phyloP scores from a whole-genome alignment of 2,797 vertebrate species.

The Carcharodon carcharias region DNA sequence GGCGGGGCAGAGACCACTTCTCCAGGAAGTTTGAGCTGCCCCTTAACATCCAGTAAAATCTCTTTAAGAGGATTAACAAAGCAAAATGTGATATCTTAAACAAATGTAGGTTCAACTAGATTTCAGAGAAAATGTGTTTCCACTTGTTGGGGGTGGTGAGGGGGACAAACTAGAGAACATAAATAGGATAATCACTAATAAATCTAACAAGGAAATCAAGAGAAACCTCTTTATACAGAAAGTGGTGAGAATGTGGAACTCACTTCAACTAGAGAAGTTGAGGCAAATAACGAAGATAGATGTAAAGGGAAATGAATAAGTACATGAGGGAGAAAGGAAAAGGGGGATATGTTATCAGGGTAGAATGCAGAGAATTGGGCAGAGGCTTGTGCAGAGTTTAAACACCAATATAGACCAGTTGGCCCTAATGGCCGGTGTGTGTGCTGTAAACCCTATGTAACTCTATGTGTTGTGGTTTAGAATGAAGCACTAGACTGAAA shows the following conservation, averaged over 20 bases:
- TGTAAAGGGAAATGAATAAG: background rate
- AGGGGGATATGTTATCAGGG: background rate
- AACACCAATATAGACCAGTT: background rate
- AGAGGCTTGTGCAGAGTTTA: background rate
- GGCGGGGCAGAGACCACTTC: background rate
- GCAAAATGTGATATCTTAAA: background rate
- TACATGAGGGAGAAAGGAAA: background rate
- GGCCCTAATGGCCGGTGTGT: background rate
- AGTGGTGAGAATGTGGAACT: background rate
- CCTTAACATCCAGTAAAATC: background rate
- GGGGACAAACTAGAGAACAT: background rate
- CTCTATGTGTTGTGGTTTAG: background rate
- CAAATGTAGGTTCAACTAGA: background rate
- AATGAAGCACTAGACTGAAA: background rate
- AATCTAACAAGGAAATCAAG: background rate
- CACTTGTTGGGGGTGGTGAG: too few species aligned
- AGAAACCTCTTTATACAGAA: background rate
- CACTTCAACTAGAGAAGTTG: background rate
- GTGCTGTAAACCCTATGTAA: background rate
- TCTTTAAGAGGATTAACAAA: background rate
- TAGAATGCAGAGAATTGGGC: background rate
- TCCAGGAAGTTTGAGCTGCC: background rate
- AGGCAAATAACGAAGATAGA: background rate
- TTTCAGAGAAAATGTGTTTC: background rate
- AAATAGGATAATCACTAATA: background rate